Conservation (phyloP, 2,888 invertebrate genomes). For the Sepiola atlantica region DNA sequence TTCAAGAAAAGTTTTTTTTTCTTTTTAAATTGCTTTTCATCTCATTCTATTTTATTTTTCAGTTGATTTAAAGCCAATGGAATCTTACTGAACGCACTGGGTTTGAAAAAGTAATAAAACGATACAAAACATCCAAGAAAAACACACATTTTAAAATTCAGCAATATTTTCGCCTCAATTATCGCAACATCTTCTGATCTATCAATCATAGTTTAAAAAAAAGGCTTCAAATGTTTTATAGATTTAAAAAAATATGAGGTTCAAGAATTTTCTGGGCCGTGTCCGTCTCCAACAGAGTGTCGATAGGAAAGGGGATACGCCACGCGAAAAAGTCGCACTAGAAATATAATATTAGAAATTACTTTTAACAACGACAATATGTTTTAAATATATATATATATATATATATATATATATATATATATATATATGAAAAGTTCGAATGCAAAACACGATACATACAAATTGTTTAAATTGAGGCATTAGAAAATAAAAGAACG, state of each 20-base stretch:
- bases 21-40: not conserved
- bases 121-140: not conserved
- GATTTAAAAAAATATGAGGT: not conserved
- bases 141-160: not conserved
- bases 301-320: too few relatives aligned
- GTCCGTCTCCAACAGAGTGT: too few relatives aligned
- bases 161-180: not conserved
- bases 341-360: too few relatives aligned
- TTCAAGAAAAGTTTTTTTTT: not conserved
- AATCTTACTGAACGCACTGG: not conserved
- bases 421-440: too few relatives aligned
- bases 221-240: not conserved
- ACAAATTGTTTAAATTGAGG: too few relatives aligned
- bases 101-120: not conserved
- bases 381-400: too few relatives aligned
- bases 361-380: too few relatives aligned
- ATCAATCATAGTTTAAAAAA: not conserved
- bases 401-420: too few relatives aligned
- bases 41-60: not conserved
- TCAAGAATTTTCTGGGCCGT: too few relatives aligned
- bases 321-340: too few relatives aligned
- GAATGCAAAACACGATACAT: too few relatives aligned
- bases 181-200: not conserved
- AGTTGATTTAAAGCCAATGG: not conserved
- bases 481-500: too few relatives aligned